Evolutionary conservation across 1,140 invertebrate genomes (phyloP), one percentile per base, ranked within the genome.

Genomic region (Globodera rostochiensis): DNA sequence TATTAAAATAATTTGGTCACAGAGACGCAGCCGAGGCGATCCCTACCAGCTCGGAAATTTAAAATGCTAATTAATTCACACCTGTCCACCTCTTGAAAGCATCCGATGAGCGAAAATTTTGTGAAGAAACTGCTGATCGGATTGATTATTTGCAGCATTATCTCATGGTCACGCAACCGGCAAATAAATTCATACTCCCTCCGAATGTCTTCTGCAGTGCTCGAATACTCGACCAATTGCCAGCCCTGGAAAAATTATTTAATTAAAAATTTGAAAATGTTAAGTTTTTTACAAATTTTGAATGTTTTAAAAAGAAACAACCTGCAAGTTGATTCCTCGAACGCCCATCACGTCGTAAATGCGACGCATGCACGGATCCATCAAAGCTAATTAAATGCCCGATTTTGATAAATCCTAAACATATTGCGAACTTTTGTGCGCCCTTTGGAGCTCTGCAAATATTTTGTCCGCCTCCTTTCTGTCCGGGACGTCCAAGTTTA

Each of bases 151-250:
- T 88, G 84, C n/a, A 89, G 53, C 88, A 89, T 88, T 47, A 90
- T 84, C 75, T 89, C 88, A 21, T 84, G 74, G 15, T 89, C 88
- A n/a, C 83, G 77, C 21, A 89, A 81, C 19, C 84, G 70, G 74
- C 87, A 83, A n/a, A 89, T 80, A 50, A 89, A 89, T 73, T 89
- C 88, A 74, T 88, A 89, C 75, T 89, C 88, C 49, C 74, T 83
- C 66, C 82, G 50, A 67, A 86, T 86, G 73, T 86, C 83, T 64
- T 86, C 85, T 13, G 84, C 36, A 77, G 81, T 87, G 53, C 73
- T 83, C 53, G 86, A 86, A n/a, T 79, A 11, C n/a, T 87, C 70
- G 45, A 88, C 83, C 11, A 88, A 71, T 49, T 88, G 82, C 87
- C 87, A 88, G 46, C 77, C 77, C 77, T 78, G 36, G 69, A 66